Percentiles rank a stretch among this genome's conserved stretches.
Conservation (phyloP, 2,113 vertebrate genomes). For the Azemiops feae region DNA sequence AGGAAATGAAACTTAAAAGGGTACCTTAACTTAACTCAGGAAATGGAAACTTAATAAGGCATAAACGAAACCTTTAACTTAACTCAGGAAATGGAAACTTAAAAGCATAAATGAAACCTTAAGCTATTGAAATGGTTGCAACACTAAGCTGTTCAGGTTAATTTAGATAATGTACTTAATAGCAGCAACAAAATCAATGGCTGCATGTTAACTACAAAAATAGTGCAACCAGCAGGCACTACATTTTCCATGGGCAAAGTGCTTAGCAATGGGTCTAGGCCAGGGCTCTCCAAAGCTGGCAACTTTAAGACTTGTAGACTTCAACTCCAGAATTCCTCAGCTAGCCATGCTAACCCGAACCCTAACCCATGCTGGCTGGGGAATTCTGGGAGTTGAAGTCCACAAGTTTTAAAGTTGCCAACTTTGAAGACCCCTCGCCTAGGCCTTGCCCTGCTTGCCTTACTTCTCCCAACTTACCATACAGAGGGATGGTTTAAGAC, state of each 20-base stretch:
- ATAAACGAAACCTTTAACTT: too few relatives aligned
- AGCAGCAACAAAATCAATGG: slow-evolving; percentile 55
- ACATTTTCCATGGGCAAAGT: not conserved
- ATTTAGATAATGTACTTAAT: slow-evolving; percentile 31
- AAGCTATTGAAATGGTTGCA: too few relatives aligned
- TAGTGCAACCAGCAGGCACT: not conserved
- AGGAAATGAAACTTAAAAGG: too few relatives aligned
- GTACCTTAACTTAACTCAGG: too few relatives aligned
- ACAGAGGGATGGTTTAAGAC: not conserved
- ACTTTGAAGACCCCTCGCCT: not conserved
- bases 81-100: too few relatives aligned
- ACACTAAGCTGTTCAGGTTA: not conserved
- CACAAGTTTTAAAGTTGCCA: not conserved
- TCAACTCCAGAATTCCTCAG: not conserved
- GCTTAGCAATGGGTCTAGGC: not conserved
- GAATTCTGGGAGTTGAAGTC: not conserved
- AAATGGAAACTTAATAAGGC: too few relatives aligned
- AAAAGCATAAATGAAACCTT: too few relatives aligned
- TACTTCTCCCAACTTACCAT: not conserved
- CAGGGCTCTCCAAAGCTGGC: not conserved
- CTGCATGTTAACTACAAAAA: slow-evolving; percentile 33
- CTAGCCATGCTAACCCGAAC: not conserved
- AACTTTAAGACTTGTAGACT: not conserved
- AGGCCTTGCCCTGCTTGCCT: not conserved
- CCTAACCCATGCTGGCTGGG: not conserved